Base-by-base conservation (phyloP, 2,113 vertebrate genomes). In the Thamnaconus septentrionalis region DNA sequence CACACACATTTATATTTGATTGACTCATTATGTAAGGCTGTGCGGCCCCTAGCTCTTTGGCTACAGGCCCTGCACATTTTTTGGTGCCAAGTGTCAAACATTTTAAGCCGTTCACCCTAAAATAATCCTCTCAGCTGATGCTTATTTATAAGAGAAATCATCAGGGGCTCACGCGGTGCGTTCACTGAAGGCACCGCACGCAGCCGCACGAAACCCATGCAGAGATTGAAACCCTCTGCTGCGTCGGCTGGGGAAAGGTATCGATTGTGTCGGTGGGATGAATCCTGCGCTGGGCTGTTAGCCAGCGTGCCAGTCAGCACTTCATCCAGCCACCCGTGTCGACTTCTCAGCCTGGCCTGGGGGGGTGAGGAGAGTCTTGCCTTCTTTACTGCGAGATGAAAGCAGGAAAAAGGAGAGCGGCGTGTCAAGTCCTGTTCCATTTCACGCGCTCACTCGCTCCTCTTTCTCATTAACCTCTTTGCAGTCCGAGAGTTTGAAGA, bases 231-330 rank as follows among this genome's bases (percentile, higher is more conserved):
- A 64, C 65, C 18, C 62, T 48, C 52, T 41, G 71, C 69, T 59
- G 39, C 65, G 66, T 79, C 73, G 73, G 11, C 10, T 40, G 39
- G 41, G 56, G 7, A 6, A 64, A 48, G 39, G 44, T 81, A 87
- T 85, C 52, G 80, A 85, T 86, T 58, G 78, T 58, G 80, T 31
- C 1, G 76, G 78, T 66, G 69, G 68, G 50, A 53, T 53, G 61
- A 66, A 61, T 66, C 57, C 59, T 75, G 59, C 61, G 41, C 61
- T 64, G 66, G 78, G 69, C 60, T 62, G 51, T 7, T 6, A 56
- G 79, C 75, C 69, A 86, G 43, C 11, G 4, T 48, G 62, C 64
- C 64, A 75, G 79, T 82, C 79, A 85, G 83, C 76, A 67, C 7
- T 83, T 81, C 60, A 67, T 59, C 63, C 5, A 45, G 11, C 57